Evolutionary conservation across 2,888 invertebrate genomes (phyloP), one percentile per base, ranked within the genome.

Genomic region (Drosophila fulvimacula): DNA sequence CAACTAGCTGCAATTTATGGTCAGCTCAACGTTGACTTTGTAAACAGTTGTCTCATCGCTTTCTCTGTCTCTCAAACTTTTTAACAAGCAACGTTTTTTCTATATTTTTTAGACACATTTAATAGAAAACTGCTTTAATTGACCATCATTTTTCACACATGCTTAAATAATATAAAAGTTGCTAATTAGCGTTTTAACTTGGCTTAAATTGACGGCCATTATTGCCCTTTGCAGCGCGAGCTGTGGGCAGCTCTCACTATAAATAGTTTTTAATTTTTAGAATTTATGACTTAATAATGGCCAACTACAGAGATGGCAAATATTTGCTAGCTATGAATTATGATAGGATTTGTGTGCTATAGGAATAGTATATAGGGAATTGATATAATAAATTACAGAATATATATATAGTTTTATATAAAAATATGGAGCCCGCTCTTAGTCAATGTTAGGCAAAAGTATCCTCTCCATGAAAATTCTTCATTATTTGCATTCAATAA

Each of bases 171-270:
- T 72, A 68, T 68, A 66, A 67, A 78, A 69, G 69, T 72, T 46
- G 46, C 65, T 73, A 83, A 86, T 81, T 69, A 82, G 65, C 66
- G 61, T 56, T 32, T 56, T 48, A 67, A 56, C 52, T 56, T 62
- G 38, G 48, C 57, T 27, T 17, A 39, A 48, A 48, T 17, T 32
- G 48, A 53, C n/a, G 36, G 24, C 27, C 24, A n/a, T 51, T 65
- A 38, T 46, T 27, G 13, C 11, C 42, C 42, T 21, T 11, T 17
- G 38, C 27, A 5, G 11, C 27, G 27, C 27, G 30, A 10, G 27
- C 27, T 27, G 27, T 24, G 7, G 2, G 24, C 21, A 44, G 19
- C 39, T 34, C 41, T 34, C 15, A n/a, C 24, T 42, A 38, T 38
- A 57, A 38, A 49, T 19, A 41, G 19, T 34, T 42, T 9, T 65